Evolutionary conservation across 2,888 invertebrate genomes (phyloP).

Genomic region (Brachycybe producta): DNA sequence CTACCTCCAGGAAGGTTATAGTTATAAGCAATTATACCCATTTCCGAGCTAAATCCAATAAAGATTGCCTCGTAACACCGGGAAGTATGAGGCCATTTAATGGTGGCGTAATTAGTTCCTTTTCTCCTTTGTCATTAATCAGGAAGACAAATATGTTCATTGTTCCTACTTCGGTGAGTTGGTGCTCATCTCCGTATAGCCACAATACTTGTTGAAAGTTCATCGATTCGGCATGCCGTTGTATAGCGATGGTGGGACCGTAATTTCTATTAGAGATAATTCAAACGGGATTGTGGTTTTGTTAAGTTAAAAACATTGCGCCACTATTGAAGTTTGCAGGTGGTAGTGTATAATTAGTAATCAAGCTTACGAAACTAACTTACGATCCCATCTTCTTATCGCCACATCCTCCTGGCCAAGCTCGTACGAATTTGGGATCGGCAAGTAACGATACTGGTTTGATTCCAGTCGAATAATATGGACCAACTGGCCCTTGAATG

Average conservation of each 20-base stretch:
- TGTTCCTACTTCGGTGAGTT: slow-evolving; percentile 92
- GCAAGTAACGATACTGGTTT: slow-evolving; percentile 75
- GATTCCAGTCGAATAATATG: slow-evolving; percentile 65
- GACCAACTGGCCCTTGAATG: slow-evolving; percentile 82
- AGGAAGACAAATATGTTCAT: slow-evolving; percentile 93
- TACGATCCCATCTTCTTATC: slow-evolving; percentile 88
- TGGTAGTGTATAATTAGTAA: too few relatives aligned
- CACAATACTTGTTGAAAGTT: slow-evolving; percentile 91
- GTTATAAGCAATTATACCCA: slow-evolving; percentile 44
- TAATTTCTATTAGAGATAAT: slow-evolving; percentile 38
- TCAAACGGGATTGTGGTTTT: neutral
- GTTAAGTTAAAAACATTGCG: neutral
- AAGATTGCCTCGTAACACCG: slow-evolving; percentile 80
- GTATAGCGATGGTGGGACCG: slow-evolving; percentile 41
- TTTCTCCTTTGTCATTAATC: slow-evolving; percentile 79
- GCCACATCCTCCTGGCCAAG: slow-evolving; percentile 84
- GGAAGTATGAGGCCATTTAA: slow-evolving; percentile 88
- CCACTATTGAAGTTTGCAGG: too few relatives aligned
- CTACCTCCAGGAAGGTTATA: too few relatives aligned
- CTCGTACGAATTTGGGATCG: slow-evolving; percentile 62
- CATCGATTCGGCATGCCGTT: slow-evolving; percentile 54
- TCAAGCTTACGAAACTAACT: slow-evolving; percentile 45
- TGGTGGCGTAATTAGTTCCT: slow-evolving; percentile 83
- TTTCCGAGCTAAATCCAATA: slow-evolving; percentile 61
- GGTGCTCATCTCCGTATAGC: slow-evolving; percentile 85